Evolutionary conservation across 2,113 vertebrate genomes (phyloP).

Genomic region (Egretta garzetta): DNA sequence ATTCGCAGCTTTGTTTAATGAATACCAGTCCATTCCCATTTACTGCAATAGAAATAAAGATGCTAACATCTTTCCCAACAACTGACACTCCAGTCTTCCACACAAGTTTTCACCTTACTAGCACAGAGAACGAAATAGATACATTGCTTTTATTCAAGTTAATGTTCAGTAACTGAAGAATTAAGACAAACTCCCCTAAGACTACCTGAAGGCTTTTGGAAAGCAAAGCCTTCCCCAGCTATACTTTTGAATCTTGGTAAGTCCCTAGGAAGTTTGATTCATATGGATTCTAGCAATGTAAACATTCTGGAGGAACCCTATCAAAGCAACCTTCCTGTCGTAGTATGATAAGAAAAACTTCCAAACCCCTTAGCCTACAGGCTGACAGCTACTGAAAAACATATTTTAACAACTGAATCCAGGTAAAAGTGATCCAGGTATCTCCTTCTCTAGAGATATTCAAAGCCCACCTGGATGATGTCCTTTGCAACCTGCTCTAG

Average conservation of each 20-base stretch:
- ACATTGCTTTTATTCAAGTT: background rate
- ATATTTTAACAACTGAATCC: background rate
- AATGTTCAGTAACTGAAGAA: background rate
- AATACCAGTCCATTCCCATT: background rate
- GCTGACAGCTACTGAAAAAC: background rate
- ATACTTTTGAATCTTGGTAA: background rate
- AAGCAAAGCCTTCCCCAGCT: background rate
- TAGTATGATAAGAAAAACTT: background rate
- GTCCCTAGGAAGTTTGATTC: background rate
- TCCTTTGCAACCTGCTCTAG: too few relatives aligned
- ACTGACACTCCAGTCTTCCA: background rate
- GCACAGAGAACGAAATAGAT: background rate
- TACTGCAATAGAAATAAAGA: background rate
- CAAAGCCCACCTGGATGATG: too few relatives aligned
- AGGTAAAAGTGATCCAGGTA: background rate
- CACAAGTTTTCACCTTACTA: background rate
- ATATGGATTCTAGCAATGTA: background rate
- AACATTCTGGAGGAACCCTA: background rate
- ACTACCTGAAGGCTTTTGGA: background rate
- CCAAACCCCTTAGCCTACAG: background rate
- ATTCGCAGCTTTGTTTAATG: background rate
- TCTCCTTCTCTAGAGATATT: too few relatives aligned
- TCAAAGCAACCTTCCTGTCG: background rate
- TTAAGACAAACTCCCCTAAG: background rate
- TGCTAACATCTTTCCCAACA: background rate